phyloP scores from a whole-genome alignment of 2,113 vertebrate species.

The Cettia cetti region DNA sequence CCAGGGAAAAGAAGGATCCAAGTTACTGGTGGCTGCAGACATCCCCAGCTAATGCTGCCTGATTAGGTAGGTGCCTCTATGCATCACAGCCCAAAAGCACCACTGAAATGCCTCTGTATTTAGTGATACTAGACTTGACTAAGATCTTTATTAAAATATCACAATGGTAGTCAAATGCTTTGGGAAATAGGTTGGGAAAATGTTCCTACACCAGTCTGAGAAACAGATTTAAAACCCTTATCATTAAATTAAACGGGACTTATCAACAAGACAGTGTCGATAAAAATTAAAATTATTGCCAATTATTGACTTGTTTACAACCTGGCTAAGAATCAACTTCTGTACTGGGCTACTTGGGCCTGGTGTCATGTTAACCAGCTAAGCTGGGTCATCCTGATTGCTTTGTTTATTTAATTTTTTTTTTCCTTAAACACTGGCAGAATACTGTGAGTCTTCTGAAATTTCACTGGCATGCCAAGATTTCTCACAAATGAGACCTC shows the following conservation, averaged over 20 bases:
- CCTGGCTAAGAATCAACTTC: background rate
- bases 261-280: background rate
- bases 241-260: background rate
- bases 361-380: constrained; percentile 14
- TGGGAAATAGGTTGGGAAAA: constrained; percentile 13
- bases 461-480: background rate
- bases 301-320: constrained; percentile 28
- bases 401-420: background rate
- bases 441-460: background rate
- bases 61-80: background rate
- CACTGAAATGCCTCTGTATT: background rate
- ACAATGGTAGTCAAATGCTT: background rate
- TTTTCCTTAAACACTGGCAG: constrained; percentile 26
- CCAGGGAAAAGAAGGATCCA: background rate
- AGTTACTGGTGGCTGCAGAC: background rate
- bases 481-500: background rate
- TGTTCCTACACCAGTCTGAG: background rate
- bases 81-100: background rate
- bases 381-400: constrained; percentile 40
- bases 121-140: background rate
- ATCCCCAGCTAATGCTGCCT: background rate
- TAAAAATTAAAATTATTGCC: background rate
- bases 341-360: background rate
- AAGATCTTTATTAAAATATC: background rate
- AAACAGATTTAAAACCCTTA: background rate